phyloP scores from a whole-genome alignment of 2,113 vertebrate species.

The Elephas maximus region DNA sequence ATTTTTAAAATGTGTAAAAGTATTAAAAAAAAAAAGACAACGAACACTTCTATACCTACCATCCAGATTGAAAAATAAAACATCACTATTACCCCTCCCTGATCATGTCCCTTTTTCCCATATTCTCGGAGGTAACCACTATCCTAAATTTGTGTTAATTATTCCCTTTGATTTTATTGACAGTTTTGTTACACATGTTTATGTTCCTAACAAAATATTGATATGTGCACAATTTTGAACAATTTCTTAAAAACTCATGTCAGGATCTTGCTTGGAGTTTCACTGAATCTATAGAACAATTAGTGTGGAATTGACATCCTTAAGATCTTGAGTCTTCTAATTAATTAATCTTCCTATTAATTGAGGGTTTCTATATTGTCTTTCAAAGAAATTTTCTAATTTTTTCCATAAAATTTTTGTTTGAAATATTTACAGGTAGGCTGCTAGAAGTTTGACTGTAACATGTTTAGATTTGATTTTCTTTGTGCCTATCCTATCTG shows the following conservation, averaged over 20 bases:
- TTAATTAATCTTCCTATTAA: background rate
- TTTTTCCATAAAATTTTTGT: background rate
- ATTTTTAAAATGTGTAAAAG: background rate
- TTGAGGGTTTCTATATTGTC: background rate
- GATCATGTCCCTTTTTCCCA: background rate
- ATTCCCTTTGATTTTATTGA: background rate
- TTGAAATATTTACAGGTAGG: background rate
- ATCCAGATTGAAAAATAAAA: background rate
- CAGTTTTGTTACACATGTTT: background rate
- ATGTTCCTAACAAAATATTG: background rate
- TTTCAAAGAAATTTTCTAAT: background rate
- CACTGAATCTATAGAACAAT: background rate
- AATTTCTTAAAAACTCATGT: background rate
- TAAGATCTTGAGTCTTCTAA: background rate
- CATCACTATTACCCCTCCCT: background rate
- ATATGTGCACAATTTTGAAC: background rate
- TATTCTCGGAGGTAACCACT: background rate
- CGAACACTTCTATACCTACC: background rate
- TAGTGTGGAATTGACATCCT: background rate
- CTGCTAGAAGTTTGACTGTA: background rate
- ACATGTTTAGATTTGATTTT: too few species aligned
- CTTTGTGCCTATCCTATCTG: too few species aligned
- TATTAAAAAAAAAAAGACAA: background rate
- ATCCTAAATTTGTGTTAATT: background rate
- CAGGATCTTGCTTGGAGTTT: background rate